Evolutionary conservation across 2,797 vertebrate genomes (phyloP).

Genomic region (Sardinella longiceps): DNA sequence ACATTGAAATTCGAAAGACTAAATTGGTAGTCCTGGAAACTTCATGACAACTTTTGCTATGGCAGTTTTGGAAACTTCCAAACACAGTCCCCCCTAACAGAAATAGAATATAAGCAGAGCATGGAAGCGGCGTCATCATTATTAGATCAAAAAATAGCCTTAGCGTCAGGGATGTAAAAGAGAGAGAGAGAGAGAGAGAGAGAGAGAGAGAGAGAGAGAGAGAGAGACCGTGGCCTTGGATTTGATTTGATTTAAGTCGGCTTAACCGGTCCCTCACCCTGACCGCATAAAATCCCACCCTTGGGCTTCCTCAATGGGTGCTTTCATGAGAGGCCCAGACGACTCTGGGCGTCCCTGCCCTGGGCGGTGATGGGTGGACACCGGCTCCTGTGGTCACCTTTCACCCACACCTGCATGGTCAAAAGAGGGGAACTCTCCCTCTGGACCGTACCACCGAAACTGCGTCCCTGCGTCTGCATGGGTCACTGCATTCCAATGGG

Average conservation of each 20-base stretch:
- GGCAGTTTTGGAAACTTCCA: not conserved
- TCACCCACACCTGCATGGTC: not conserved
- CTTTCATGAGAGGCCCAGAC: conserved; percentile 11
- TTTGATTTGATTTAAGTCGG: too few species aligned
- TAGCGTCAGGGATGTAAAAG: too few species aligned
- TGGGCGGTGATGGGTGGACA: not conserved
- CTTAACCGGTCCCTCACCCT: not conserved
- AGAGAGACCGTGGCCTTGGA: too few species aligned
- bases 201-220: not conserved
- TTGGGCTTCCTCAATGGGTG: not conserved
- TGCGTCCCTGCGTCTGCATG: not conserved
- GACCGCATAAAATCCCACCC: not conserved
- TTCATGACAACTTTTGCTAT: not conserved
- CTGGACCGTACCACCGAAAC: not conserved
- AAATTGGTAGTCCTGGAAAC: not conserved
- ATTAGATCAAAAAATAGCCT: too few species aligned
- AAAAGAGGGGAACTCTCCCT: not conserved
- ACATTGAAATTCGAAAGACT: not conserved
- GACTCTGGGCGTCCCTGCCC: not conserved
- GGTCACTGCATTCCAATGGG: not conserved
- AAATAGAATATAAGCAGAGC: not conserved
- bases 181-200: too few species aligned
- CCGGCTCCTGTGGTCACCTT: not conserved
- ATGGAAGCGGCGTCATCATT: too few species aligned
- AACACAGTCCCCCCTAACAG: not conserved